Evolutionary conservation across 2,888 invertebrate genomes (phyloP).

Genomic region (Gari tellinella): DNA sequence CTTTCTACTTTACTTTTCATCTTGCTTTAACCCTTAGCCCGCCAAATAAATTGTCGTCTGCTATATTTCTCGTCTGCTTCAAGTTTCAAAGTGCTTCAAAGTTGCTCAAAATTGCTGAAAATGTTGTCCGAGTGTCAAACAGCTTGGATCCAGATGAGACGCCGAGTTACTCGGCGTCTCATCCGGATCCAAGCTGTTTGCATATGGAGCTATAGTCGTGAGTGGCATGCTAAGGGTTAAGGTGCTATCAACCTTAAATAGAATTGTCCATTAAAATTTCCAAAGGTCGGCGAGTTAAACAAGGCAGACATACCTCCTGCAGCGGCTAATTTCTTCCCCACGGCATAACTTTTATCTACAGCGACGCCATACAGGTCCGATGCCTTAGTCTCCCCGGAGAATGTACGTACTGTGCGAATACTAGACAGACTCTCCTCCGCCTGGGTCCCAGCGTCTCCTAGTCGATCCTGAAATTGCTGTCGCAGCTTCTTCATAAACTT

Average conservation of each 20-base stretch:
- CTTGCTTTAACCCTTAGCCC: too few species aligned
- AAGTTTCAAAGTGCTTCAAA: too few species aligned
- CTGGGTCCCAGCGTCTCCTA: conserved; percentile 81
- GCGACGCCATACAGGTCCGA: conserved; percentile 67
- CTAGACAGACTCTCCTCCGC: conserved; percentile 82
- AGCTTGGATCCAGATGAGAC: too few species aligned
- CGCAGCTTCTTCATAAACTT: conserved; percentile 79
- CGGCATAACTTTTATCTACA: conserved; percentile 78
- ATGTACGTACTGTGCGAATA: conserved; percentile 81
- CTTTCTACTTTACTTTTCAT: too few species aligned
- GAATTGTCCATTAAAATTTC: background rate
- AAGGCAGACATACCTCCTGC: conserved; percentile 69
- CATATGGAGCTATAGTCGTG: too few species aligned
- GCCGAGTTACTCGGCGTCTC: too few species aligned
- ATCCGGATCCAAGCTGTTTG: too few species aligned
- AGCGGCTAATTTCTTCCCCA: conserved; percentile 80
- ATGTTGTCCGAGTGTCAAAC: too few species aligned
- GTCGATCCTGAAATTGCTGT: conserved; percentile 81
- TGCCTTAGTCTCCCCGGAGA: conserved; percentile 79
- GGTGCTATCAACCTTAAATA: background rate
- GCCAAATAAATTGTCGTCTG: too few species aligned
- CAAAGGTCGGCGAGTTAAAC: background rate
- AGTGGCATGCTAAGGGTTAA: too few species aligned
- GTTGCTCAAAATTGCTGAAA: too few species aligned
- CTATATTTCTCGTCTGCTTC: too few species aligned